Conservation (phyloP, 2,113 vertebrate genomes). For the Epinephelus cyanopodus region DNA sequence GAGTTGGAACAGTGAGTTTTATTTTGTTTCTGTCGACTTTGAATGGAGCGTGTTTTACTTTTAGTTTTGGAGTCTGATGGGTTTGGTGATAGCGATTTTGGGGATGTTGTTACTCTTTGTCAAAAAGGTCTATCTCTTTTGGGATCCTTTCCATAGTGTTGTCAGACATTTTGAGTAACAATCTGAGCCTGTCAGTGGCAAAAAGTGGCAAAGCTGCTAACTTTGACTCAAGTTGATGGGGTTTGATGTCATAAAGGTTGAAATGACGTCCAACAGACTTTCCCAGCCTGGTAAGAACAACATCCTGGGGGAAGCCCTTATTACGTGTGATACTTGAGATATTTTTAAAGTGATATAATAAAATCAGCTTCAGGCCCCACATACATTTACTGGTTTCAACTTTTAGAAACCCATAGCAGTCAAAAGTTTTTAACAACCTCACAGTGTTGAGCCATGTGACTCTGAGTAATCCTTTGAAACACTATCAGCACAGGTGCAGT, state of each 20-base stretch:
- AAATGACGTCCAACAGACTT: constrained; percentile 13
- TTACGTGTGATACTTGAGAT: not conserved
- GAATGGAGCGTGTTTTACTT: no score
- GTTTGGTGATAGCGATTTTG: no score
- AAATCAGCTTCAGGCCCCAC: not conserved
- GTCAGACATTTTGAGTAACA: no score
- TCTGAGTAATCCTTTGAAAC: constrained; percentile 14
- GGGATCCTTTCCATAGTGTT: no score
- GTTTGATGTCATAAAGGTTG: not conserved
- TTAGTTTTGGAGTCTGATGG: no score
- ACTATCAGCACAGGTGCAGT: constrained; percentile 18
- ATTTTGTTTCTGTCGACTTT: no score
- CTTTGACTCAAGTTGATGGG: no score
- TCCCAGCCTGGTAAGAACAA: constrained; percentile 4
- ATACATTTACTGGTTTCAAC: constrained; percentile 2
- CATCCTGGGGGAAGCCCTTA: not conserved
- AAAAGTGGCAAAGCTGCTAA: not conserved
- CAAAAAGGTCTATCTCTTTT: no score
- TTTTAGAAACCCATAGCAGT: not conserved
- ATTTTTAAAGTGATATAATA: not conserved
- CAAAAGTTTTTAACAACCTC: not conserved
- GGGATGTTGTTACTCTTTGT: no score
- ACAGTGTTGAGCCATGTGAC: not conserved
- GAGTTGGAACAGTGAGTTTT: no score
- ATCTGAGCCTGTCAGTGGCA: no score